phyloP scores from a whole-genome alignment of 1,140 invertebrate species.

The Pissodes strobi region DNA sequence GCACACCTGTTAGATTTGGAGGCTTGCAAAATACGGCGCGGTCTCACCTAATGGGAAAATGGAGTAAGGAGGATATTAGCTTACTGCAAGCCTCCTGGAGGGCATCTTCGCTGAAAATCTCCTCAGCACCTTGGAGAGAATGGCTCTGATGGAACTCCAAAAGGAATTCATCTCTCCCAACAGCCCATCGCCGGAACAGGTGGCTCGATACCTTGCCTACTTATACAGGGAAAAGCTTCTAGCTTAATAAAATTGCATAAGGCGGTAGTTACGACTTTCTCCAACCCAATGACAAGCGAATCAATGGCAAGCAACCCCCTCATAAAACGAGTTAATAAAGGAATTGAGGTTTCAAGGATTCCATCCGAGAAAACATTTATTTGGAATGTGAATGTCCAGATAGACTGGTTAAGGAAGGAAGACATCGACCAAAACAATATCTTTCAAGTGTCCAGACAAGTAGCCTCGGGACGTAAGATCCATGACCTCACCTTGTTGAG shows the following conservation, averaged over 20 bases:
- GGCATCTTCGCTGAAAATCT: neutral
- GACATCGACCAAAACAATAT: too few species aligned
- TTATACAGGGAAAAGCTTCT: too few species aligned
- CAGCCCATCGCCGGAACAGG: too few species aligned
- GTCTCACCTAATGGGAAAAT: neutral
- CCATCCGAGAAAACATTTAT: neutral
- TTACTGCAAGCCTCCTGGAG: neutral
- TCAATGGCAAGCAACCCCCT: too few species aligned
- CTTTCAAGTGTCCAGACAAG: too few species aligned
- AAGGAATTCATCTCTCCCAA: too few species aligned
- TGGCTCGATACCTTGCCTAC: too few species aligned
- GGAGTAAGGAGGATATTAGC: neutral
- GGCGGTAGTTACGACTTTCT: neutral
- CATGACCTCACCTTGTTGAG: too few species aligned
- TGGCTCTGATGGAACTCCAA: too few species aligned
- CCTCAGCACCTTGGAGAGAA: neutral
- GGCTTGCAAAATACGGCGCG: neutral
- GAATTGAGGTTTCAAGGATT: neutral
- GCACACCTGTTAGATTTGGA: constrained; percentile 6
- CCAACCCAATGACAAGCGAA: too few species aligned
- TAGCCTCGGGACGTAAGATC: neutral
- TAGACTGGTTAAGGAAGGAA: neutral
- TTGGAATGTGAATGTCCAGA: neutral
- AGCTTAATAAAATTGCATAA: neutral
- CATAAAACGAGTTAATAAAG: neutral